Evolutionary conservation across 2,888 invertebrate species (phyloP).

Genomic region (Noctua comes): DNA sequence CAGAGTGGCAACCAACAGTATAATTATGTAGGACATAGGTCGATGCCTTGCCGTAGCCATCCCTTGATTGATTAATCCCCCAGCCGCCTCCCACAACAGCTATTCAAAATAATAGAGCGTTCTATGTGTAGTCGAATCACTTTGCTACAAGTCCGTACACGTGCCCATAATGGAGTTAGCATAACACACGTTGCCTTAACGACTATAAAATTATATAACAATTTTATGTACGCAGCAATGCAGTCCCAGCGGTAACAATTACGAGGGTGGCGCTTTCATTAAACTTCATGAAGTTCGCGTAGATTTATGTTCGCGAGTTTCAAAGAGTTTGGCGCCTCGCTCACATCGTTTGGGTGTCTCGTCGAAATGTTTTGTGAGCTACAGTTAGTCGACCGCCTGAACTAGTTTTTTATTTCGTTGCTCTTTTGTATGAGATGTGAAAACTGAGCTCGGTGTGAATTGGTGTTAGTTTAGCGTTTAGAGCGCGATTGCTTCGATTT

Average conservation of each 20-base stretch:
- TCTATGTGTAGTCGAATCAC: constrained; percentile 33
- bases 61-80: constrained; percentile 51
- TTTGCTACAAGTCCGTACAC: constrained; percentile 10
- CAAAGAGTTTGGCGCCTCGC: constrained; percentile 64
- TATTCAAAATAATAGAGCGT: constrained; percentile 28
- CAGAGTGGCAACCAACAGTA: constrained; percentile 13
- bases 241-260: constrained; percentile 71
- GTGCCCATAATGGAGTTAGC: constrained; percentile 39
- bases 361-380: constrained; percentile 59
- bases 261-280: constrained; percentile 73
- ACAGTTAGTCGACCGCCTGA: constrained; percentile 48
- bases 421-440: constrained; percentile 40
- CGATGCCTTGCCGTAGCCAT: neutral
- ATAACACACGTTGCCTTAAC: constrained; percentile 56
- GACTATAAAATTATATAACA: constrained; percentile 64
- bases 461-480: constrained; percentile 24
- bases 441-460: constrained; percentile 30
- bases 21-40: constrained; percentile 43
- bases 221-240: constrained; percentile 66
- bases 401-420: constrained; percentile 49
- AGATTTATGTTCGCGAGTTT: constrained; percentile 72
- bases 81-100: constrained; percentile 34
- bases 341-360: constrained; percentile 60
- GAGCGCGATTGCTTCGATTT: constrained; percentile 23
- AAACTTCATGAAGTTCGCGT: constrained; percentile 74